These are phyloP conservation scores for Morelia viridis DNA, from an alignment of 2,797 vertebrate species.

Conservation along the genomic window DNA sequence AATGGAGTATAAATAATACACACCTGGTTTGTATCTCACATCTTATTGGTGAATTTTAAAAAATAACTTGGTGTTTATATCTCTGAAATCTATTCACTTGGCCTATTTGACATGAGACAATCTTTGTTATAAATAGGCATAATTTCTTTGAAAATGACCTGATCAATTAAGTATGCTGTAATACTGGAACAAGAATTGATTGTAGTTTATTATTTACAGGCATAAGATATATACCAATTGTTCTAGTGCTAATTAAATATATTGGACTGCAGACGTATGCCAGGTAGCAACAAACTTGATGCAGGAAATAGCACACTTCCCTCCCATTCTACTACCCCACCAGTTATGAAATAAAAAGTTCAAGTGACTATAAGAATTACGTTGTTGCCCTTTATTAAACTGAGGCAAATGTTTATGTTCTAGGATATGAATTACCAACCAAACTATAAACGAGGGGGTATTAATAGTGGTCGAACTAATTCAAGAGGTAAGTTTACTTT, in stretches of 20 bases:
- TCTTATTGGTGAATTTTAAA: background rate
- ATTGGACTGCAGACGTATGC: background rate
- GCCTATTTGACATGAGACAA: background rate
- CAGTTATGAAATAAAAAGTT: background rate
- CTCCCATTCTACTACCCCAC: background rate
- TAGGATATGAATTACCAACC: slow-evolving; percentile 87
- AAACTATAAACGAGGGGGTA: slow-evolving; percentile 79
- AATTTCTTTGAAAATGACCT: background rate
- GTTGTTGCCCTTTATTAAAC: slow-evolving; percentile 8
- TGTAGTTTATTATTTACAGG: background rate
- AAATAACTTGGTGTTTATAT: background rate
- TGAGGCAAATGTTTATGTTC: slow-evolving; percentile 14
- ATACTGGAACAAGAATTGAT: background rate
- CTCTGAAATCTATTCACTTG: background rate
- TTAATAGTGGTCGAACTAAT: slow-evolving; percentile 74
- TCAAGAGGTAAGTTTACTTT: slow-evolving; percentile 78
- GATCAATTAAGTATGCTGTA: background rate
- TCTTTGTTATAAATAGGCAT: background rate
- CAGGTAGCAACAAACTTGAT: background rate
- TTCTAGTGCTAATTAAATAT: background rate
- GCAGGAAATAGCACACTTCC: background rate
- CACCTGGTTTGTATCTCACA: background rate
- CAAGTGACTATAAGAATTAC: background rate
- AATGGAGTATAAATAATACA: background rate
- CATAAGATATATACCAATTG: background rate